phyloP scores from a whole-genome alignment of 2,113 vertebrate genomes.

The Coturnix japonica region DNA sequence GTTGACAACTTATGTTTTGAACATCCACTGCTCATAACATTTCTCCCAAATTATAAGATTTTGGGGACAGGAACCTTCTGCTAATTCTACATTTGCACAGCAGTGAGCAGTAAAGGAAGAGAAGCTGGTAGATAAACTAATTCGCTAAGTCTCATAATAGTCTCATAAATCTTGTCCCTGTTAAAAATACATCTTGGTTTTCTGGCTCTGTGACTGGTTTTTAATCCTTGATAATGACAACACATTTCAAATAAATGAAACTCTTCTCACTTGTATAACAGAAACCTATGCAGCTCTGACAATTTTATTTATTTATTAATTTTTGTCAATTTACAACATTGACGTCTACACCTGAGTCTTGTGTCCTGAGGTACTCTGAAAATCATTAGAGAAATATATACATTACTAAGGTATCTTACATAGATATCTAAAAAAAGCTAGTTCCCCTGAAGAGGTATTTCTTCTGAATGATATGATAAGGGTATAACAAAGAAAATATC shows the following conservation, averaged over 20 bases:
- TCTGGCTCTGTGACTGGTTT: neutral
- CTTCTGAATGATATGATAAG: neutral
- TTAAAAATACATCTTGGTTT: neutral
- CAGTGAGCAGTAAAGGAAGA: neutral
- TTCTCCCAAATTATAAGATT: neutral
- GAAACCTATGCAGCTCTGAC: neutral
- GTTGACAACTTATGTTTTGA: neutral
- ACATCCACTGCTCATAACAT: neutral
- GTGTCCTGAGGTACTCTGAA: neutral
- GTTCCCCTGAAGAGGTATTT: neutral
- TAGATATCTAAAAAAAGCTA: neutral
- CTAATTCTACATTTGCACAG: neutral
- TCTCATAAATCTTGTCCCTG: neutral
- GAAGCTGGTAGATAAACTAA: neutral
- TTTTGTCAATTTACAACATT: neutral
- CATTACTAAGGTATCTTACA: neutral
- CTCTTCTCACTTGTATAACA: neutral
- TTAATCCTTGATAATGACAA: neutral
- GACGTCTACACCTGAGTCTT: neutral
- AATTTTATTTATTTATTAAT: neutral
- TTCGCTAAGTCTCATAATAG: rapidly evolving
- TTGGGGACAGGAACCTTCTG: neutral
- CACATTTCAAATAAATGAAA: neutral
- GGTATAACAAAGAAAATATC: neutral
- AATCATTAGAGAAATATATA: rapidly evolving